These are phyloP conservation scores for Ceyx margarethae DNA, from an alignment of 2,113 vertebrate species.

Conservation along the genomic window DNA sequence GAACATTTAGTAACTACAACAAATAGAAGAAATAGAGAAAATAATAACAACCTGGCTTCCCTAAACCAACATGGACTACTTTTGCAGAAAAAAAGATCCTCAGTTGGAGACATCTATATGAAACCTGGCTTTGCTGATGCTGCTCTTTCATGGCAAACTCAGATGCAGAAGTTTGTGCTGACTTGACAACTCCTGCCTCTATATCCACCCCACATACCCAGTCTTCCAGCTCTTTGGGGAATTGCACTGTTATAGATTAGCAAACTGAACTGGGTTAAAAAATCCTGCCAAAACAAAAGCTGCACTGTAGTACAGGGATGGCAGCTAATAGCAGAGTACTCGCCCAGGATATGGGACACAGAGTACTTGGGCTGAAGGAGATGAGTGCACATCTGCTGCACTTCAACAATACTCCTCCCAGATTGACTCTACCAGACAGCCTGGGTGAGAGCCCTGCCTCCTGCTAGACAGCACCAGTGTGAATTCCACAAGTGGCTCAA, in stretches of 20 bases:
- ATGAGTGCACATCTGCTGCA: background rate
- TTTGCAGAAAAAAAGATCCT: background rate
- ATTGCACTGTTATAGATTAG: background rate
- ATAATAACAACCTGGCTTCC: background rate
- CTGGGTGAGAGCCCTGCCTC: background rate
- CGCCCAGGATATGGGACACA: rapidly evolving
- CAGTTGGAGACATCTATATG: background rate
- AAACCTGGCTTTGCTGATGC: background rate
- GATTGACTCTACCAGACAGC: background rate
- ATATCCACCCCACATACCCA: rapidly evolving
- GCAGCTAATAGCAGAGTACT: background rate
- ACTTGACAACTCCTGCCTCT: background rate
- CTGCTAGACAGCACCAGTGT: background rate
- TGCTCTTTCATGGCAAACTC: background rate
- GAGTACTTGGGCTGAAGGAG: background rate
- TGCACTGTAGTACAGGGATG: background rate
- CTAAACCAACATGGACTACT: background rate
- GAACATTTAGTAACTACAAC: background rate
- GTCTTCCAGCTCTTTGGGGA: background rate
- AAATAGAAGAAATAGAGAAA: background rate
- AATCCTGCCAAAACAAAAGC: background rate
- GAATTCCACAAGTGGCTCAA: background rate
- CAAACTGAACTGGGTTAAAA: background rate
- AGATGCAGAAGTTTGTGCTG: background rate
- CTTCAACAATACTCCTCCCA: background rate